Conservation (phyloP, 2,113 vertebrate genomes). For the Larimichthys crocea region DNA sequence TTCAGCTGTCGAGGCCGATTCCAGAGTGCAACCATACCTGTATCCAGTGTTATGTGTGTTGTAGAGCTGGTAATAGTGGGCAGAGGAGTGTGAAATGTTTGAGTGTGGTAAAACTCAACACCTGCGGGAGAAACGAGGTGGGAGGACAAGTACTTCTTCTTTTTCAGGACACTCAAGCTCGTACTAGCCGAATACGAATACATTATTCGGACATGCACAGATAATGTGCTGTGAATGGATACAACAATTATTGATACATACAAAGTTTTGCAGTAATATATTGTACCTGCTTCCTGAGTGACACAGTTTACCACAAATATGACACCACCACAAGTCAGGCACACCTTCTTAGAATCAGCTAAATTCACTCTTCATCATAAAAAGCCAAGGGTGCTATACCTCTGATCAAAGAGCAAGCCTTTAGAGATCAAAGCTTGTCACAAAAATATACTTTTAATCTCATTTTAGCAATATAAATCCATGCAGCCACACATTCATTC, state of each 20-base stretch:
- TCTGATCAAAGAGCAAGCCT: neutral
- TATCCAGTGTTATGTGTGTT: slow-evolving; percentile 25
- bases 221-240: neutral
- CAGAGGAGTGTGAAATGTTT: slow-evolving; percentile 12
- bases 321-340: neutral
- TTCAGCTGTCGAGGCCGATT: slow-evolving; percentile 58
- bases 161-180: neutral
- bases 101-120: slow-evolving; percentile 35
- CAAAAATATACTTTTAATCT: neutral
- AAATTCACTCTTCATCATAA: neutral
- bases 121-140: neutral
- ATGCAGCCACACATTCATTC: neutral
- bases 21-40: slow-evolving; percentile 20
- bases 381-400: neutral
- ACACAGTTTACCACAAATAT: too few relatives aligned
- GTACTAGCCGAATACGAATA: neutral
- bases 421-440: neutral
- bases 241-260: neutral
- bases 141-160: neutral
- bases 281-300: too few relatives aligned
- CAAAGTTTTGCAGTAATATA: neutral
- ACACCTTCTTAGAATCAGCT: neutral
- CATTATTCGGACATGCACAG: neutral
- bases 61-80: slow-evolving; percentile 32
- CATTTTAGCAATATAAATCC: neutral